Evolutionary conservation across 2,113 vertebrate genomes (phyloP).

Genomic region (Hepsetus odoe): DNA sequence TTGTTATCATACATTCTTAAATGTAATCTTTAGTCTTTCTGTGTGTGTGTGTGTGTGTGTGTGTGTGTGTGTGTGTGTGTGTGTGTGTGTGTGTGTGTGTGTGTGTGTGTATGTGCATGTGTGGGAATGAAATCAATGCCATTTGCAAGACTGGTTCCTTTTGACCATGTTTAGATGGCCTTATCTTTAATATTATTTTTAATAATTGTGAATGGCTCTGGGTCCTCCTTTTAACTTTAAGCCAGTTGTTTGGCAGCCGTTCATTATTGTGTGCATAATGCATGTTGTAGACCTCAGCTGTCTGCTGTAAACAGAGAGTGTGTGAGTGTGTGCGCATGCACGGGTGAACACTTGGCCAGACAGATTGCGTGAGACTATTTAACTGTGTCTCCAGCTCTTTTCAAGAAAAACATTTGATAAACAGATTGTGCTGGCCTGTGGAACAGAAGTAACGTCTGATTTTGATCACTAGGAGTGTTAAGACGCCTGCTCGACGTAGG

Average conservation of each 20-base stretch:
- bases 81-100: neutral
- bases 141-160: slow-evolving; percentile 57
- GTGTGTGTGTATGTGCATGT: neutral
- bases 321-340: slow-evolving; percentile 37
- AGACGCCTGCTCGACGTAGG: slow-evolving; percentile 65
- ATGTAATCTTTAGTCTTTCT: slow-evolving; percentile 43
- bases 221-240: slow-evolving; percentile 41
- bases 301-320: slow-evolving; percentile 47
- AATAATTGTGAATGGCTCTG: slow-evolving; percentile 56
- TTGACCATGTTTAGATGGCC: slow-evolving; percentile 48
- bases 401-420: slow-evolving; percentile 73
- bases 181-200: slow-evolving; percentile 55
- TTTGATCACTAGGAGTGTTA: slow-evolving; percentile 50
- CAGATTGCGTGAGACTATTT: slow-evolving; percentile 67
- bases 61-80: slow-evolving; percentile 56
- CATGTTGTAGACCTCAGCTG: slow-evolving; percentile 40
- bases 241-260: slow-evolving; percentile 36
- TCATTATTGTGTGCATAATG: slow-evolving; percentile 39
- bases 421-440: slow-evolving; percentile 63
- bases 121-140: slow-evolving; percentile 62
- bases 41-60: neutral
- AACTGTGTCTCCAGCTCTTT: slow-evolving; percentile 64
- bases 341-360: slow-evolving; percentile 57
- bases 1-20: slow-evolving; percentile 46
- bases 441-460: slow-evolving; percentile 51